A percentile compares a stretch with the other conserved stretches of the same genome.
Conservation (phyloP, 2,113 vertebrate genomes). For the Furnarius figulus region DNA sequence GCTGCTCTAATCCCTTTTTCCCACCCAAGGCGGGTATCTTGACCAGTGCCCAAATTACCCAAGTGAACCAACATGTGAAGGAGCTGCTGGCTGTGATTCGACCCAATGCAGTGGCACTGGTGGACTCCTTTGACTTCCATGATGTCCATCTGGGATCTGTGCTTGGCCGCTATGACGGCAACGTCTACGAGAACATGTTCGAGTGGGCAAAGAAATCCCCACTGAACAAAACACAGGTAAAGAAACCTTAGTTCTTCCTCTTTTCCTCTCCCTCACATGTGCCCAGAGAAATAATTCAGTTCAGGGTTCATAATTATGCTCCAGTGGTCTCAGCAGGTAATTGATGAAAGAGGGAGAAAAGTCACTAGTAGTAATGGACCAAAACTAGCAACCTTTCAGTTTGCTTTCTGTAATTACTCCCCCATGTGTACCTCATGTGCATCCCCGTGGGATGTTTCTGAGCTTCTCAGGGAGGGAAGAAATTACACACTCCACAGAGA, state of each 20-base stretch:
- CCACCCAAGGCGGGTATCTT: constrained; percentile 82
- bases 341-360: neutral
- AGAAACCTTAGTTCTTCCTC: neutral
- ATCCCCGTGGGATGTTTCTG: neutral
- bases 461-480: neutral
- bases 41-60: constrained; percentile 80
- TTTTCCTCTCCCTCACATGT: fast-evolving
- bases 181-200: constrained; percentile 94
- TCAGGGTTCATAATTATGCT: neutral
- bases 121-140: constrained; percentile 89
- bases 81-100: constrained; percentile 85
- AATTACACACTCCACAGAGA: neutral
- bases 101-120: constrained; percentile 87
- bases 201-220: constrained; percentile 94
- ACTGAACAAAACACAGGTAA: constrained; percentile 89
- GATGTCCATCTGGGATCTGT: constrained; percentile 86
- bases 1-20: neutral
- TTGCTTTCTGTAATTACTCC: neutral
- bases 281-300: neutral
- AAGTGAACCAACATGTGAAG: constrained; percentile 82
- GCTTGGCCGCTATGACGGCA: constrained; percentile 95
- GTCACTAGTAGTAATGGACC: neutral
- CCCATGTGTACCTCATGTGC: neutral
- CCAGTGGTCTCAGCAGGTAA: neutral
- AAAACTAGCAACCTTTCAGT: neutral